Evolutionary conservation across 2,888 invertebrate genomes (phyloP).

Genomic region (Drosophila ustulata): DNA sequence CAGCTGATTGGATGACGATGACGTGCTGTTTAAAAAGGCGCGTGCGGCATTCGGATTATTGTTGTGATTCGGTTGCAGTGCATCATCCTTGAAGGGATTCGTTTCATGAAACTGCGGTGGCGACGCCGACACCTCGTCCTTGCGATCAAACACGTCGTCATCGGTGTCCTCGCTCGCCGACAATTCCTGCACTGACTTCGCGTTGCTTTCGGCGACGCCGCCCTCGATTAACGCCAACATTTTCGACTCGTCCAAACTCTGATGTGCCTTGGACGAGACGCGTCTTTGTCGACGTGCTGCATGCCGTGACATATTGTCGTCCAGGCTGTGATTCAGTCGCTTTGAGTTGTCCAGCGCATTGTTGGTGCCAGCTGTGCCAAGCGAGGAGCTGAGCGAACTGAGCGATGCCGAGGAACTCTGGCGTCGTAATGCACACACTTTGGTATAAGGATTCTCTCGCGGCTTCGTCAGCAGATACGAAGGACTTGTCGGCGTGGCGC

Average conservation of each 20-base stretch:
- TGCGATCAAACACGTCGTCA: slow-evolving; percentile 77
- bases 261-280: slow-evolving; percentile 88
- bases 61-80: slow-evolving; percentile 48
- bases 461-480: slow-evolving; percentile 89
- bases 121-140: slow-evolving; percentile 51
- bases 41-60: slow-evolving; percentile 36
- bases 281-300: slow-evolving; percentile 64
- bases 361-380: slow-evolving; percentile 54
- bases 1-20: slow-evolving; percentile 58
- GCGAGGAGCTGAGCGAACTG: slow-evolving; percentile 85
- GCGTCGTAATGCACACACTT: slow-evolving; percentile 94
- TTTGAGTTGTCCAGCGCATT: slow-evolving; percentile 86
- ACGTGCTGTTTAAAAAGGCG: slow-evolving; percentile 67
- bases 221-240: slow-evolving; percentile 83
- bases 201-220: slow-evolving; percentile 51
- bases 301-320: slow-evolving; percentile 87
- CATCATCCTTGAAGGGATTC: slow-evolving; percentile 83
- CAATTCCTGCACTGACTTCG: slow-evolving; percentile 35
- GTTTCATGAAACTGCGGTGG: slow-evolving; percentile 81
- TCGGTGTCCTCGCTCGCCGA: slow-evolving; percentile 65
- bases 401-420: slow-evolving; percentile 93
- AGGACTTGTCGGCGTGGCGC: slow-evolving; percentile 88
- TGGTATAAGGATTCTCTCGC: slow-evolving; percentile 94
- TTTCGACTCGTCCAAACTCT: slow-evolving; percentile 89
- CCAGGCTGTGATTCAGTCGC: slow-evolving; percentile 91